A percentile compares a stretch with the other conserved stretches of the same genome.
phyloP scores from a whole-genome alignment of 2,888 invertebrate genomes.

The Mechanitis messenoides region DNA sequence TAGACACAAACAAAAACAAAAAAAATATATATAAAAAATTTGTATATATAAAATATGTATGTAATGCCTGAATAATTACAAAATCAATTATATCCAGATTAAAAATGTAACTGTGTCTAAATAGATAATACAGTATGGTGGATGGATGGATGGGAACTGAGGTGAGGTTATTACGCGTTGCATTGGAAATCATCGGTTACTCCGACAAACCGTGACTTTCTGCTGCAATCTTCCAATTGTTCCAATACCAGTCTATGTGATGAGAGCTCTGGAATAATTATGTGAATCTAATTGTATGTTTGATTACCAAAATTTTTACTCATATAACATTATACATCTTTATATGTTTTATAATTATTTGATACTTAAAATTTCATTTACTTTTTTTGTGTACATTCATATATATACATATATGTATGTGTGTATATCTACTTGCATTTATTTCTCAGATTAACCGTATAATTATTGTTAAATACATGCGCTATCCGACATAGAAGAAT shows the following conservation, averaged over 20 bases:
- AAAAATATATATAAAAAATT: background rate
- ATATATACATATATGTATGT: too few species aligned
- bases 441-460: background rate
- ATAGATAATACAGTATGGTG: conserved; percentile 18
- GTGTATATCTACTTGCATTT: too few species aligned
- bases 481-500: conserved; percentile 33
- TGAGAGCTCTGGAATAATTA: conserved; percentile 31
- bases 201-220: conserved; percentile 43
- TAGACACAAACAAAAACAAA: too few species aligned
- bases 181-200: conserved; percentile 57
- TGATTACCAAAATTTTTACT: conserved; percentile 23
- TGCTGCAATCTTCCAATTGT: conserved; percentile 38
- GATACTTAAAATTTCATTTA: too few species aligned
- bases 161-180: conserved; percentile 51
- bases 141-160: conserved; percentile 33
- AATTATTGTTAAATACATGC: conserved; percentile 5
- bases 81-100: conserved; percentile 11
- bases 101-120: conserved; percentile 19
- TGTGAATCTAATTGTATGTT: conserved; percentile 28
- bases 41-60: background rate
- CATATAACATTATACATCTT: too few species aligned
- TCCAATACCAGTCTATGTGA: conserved; percentile 34
- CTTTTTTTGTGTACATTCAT: too few species aligned
- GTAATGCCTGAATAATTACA: background rate
- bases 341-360: too few species aligned